phyloP scores from a whole-genome alignment of 2,797 vertebrate species.

The Acrocephalus scirpaceus region DNA sequence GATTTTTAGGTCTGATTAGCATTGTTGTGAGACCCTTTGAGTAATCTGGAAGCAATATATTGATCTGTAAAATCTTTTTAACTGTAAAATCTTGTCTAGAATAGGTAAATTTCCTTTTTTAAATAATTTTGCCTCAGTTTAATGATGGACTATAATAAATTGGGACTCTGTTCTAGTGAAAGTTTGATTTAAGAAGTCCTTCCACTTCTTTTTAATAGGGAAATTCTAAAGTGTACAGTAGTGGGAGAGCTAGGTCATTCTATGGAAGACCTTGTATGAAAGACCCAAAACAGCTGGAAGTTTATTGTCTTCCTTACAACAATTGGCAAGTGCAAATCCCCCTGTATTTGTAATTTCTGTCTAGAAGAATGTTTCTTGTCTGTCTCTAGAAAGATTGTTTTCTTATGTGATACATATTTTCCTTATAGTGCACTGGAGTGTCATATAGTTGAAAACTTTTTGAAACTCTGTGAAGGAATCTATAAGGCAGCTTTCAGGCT shows the following conservation, averaged over 20 bases:
- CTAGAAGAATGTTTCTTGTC: background rate
- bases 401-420: background rate
- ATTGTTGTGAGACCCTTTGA: background rate
- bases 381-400: background rate
- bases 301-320: background rate
- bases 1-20: background rate
- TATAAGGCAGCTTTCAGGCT: background rate
- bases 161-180: background rate
- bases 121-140: background rate
- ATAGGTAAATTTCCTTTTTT: background rate
- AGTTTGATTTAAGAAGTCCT: background rate
- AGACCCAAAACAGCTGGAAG: background rate
- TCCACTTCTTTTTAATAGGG: background rate
- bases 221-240: background rate
- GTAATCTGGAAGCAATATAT: background rate
- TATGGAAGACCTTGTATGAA: background rate
- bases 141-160: background rate
- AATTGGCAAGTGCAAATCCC: background rate
- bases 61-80: background rate
- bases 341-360: background rate
- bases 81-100: background rate
- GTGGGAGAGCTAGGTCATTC: background rate
- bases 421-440: background rate
- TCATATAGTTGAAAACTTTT: background rate
- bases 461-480: background rate